Evolutionary conservation across 2,888 invertebrate species (phyloP).

Genomic region (Beris morrisii): DNA sequence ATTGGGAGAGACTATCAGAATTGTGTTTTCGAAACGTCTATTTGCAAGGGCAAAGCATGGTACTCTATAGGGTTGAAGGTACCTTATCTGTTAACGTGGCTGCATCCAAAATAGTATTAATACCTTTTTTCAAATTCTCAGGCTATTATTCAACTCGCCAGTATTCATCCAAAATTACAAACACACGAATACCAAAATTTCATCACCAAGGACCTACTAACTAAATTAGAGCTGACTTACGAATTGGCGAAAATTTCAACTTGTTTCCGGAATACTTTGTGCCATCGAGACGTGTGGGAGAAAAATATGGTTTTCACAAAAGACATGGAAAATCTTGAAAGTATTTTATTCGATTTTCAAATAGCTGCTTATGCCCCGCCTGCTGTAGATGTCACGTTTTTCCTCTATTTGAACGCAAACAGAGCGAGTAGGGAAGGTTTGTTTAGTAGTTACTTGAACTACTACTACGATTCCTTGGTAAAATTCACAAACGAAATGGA

Average conservation of each 20-base stretch:
- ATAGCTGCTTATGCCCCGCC: constrained; percentile 63
- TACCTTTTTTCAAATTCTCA: neutral
- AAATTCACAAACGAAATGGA: constrained; percentile 49
- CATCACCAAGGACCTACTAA: neutral
- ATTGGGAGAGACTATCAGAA: constrained; percentile 24
- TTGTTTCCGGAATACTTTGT: constrained; percentile 45
- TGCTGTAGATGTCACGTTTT: constrained; percentile 58
- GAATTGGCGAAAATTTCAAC: constrained; percentile 11
- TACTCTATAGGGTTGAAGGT: constrained; percentile 30
- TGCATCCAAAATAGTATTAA: neutral
- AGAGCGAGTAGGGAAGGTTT: constrained; percentile 8
- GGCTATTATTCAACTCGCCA: constrained; percentile 7
- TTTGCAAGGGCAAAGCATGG: constrained; percentile 25
- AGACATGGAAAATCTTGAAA: constrained; percentile 51
- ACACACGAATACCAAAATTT: constrained; percentile 15
- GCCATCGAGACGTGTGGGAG: constrained; percentile 50
- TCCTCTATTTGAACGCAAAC: constrained; percentile 38
- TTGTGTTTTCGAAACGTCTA: constrained; percentile 3
- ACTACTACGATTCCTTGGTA: constrained; percentile 57
- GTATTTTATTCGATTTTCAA: constrained; percentile 67
- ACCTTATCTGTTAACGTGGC: neutral
- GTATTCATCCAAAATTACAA: constrained; percentile 23
- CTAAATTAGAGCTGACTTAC: constrained; percentile 10
- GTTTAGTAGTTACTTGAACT: constrained; percentile 53
- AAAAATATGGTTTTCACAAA: constrained; percentile 47